phyloP scores from a whole-genome alignment of 2,113 vertebrate genomes.

The Glareola pratincola region DNA sequence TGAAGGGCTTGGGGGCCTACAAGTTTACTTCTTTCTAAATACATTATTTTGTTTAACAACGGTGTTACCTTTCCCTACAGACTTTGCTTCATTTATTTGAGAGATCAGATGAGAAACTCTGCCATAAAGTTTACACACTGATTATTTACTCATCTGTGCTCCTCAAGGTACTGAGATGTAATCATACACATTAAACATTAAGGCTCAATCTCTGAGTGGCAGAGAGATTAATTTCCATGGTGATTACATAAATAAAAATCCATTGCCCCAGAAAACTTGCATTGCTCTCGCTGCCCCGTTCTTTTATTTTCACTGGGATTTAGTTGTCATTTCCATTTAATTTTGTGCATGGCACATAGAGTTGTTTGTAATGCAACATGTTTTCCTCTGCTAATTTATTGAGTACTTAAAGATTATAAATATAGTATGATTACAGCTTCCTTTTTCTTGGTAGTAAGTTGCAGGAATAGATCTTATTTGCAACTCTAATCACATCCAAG shows the following conservation, averaged over 20 bases:
- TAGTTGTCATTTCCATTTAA: background rate
- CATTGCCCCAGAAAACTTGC: background rate
- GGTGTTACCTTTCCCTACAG: background rate
- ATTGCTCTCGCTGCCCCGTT: background rate
- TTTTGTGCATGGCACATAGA: background rate
- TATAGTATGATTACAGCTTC: background rate
- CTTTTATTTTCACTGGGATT: background rate
- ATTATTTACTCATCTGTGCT: background rate
- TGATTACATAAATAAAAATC: background rate
- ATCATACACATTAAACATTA: background rate
- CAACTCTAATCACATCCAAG: background rate
- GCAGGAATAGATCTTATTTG: background rate
- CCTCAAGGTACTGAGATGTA: background rate
- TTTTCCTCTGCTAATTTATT: background rate
- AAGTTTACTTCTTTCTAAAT: background rate
- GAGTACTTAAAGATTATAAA: background rate
- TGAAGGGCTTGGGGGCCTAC: background rate
- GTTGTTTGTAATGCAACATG: background rate
- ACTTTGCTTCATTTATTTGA: background rate
- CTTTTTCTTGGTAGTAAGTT: background rate
- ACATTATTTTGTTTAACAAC: background rate
- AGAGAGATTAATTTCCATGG: slow-evolving; percentile 1
- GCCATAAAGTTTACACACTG: background rate
- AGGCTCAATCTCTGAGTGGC: background rate
- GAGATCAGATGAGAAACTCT: background rate